These are phyloP conservation scores for Rhopilema esculentum DNA, from an alignment of 30 jellyfish, hydroid and myxozoan genomes.

Conservation along the genomic window DNA sequence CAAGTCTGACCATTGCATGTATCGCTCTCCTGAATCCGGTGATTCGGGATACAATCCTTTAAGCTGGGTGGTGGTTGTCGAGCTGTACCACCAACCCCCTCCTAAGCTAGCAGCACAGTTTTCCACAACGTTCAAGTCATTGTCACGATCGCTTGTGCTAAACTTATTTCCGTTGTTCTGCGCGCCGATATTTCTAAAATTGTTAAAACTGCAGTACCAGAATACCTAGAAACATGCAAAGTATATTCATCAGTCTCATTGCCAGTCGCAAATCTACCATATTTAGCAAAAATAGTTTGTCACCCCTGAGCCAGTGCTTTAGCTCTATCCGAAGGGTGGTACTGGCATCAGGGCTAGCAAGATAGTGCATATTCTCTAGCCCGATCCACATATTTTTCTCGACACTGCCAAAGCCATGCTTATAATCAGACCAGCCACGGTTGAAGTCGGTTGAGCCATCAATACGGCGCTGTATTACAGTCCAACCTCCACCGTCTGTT, in stretches of 20 bases:
- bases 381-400: constrained; percentile 7
- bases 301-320: background rate
- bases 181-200: background rate
- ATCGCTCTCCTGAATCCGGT: no score
- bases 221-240: background rate
- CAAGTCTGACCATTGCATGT: background rate
- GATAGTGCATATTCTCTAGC: constrained; percentile 4
- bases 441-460: constrained; percentile 25
- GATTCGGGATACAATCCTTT: background rate
- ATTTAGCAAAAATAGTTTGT: constrained; percentile 14
- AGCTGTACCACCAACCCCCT: background rate
- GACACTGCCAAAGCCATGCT: constrained; percentile 34
- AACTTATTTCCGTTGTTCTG: no score
- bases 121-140: no score
- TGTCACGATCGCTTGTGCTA: background rate
- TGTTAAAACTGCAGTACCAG: background rate
- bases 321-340: background rate
- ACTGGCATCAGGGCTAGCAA: background rate
- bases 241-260: constrained; percentile 18
- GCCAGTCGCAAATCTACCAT: background rate
- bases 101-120: background rate
- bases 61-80: background rate
- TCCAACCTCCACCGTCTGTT: constrained; percentile 37
- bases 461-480: constrained; percentile 5
- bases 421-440: constrained; percentile 17